Evolutionary conservation across 2,113 vertebrate genomes (phyloP), one percentile per base, ranked within the genome.

Genomic region (Serilophus lunatus): DNA sequence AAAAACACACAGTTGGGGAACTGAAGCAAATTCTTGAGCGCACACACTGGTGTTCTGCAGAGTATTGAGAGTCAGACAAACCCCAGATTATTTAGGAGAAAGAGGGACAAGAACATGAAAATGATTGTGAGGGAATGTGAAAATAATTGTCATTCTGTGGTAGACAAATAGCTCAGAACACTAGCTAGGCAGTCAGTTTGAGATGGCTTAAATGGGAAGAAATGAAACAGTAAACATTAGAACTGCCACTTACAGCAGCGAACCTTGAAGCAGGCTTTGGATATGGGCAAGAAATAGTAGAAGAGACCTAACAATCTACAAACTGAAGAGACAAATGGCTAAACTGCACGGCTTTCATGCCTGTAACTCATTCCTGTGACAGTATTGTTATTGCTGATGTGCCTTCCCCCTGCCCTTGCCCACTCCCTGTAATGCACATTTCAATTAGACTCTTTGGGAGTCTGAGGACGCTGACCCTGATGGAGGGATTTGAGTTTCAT

Each of bases 301-400:
- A 42, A 84, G 9, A 40, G 3, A 44, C 0, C 0, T 28, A 23
- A 26, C 22, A 54, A 56, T 44, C n/a, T 40, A 7, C 22, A 8
- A 31, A 45, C 7, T 51, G 40, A 29, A 38, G 51, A 49, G 44
- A 29, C 15, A 77, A 84, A 82, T 64, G 18, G 9, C 77, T 79
- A 61, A 56, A 53, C 9, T 3, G 0, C 25, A 1, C 18, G 61
- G 36, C 35, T 57, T 5, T 56, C 33, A 9, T 66, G 77, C 29
- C 38, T 64, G 35, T 24, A 76, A 28, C 12, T 81, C 49, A 9
- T n/a, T 19, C 70, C 11, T 69, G 6, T 47, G 49, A 18, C 36
- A 61, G 6, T 33, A 9, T 18, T 31, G 9, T 50, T 7, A 5
- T 35, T 75, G 18, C 13, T 24, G 6, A 5, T 24, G 12, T 40